These are phyloP conservation scores for Kryphioiulus occultus DNA, from an alignment of 2,888 invertebrate genomes.

Conservation along the genomic window DNA sequence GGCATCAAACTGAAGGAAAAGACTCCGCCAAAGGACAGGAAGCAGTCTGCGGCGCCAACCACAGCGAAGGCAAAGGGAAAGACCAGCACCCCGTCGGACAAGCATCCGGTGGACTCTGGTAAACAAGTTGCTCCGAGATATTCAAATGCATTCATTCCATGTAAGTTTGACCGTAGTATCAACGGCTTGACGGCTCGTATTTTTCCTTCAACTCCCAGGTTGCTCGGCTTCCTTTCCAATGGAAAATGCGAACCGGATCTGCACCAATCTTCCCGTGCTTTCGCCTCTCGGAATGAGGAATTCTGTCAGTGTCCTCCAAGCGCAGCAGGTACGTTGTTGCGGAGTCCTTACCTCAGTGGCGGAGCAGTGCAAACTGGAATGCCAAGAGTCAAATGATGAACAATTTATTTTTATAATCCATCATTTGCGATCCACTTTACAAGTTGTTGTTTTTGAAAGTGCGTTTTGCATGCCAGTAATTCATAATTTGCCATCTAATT, in stretches of 20 bases:
- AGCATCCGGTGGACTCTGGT: background rate
- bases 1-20: constrained; percentile 42
- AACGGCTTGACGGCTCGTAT: too few species aligned
- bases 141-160: background rate
- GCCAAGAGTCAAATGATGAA: too few species aligned
- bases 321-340: background rate
- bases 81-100: background rate
- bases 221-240: background rate
- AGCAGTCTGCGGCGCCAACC: background rate
- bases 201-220: background rate
- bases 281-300: background rate
- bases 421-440: too few species aligned
- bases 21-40: background rate
- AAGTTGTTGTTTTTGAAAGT: too few species aligned
- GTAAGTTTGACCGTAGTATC: too few species aligned
- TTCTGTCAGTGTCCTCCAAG: background rate
- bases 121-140: background rate
- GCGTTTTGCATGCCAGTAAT: too few species aligned
- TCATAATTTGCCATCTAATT: too few species aligned
- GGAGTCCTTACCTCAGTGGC: too few species aligned
- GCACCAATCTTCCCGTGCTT: background rate
- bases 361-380: too few species aligned
- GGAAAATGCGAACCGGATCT: background rate
- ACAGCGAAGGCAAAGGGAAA: background rate
- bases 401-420: too few species aligned